Evolutionary conservation across 2,888 invertebrate species (phyloP), one percentile per base, ranked within the genome.

Genomic region (Polydrusus tereticollis): DNA sequence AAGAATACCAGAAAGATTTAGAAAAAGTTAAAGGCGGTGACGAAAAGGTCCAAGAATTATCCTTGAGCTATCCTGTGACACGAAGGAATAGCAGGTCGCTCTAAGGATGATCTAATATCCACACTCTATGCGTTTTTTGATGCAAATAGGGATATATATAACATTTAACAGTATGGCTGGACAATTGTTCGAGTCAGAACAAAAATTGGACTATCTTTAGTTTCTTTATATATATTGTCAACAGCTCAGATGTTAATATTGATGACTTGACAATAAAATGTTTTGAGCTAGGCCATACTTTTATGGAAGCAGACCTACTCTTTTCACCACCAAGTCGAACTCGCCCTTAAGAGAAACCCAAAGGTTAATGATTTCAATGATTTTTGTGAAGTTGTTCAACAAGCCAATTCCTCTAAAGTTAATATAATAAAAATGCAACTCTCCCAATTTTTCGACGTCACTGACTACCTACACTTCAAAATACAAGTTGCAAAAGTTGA

Each of bases 51-150:
- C 26, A 45, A 45, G n/a, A 47, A 33, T 12, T 12, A 26, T 12
- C 70, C 70, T 14, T 55, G 71, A 43, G 71, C 73, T 20, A 57
- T 73, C n/a, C n/a, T 77, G 20, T 76, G 76, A 74, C 68, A 77
- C 59, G 75, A 76, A 62, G 73, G 59, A 20, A 36, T 77, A 10
- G 50, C 69, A 10, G 62, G 69, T 41, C 29, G 43, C 3, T 58
- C 58, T 41, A 75, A 81, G 70, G 78, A 81, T 55, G 81, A 82
- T 59, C 41, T 74, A 26, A 74, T 74, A 38, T 74, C 69, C 60
- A 41, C 72, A 20, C 75, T 73, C 45, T 45, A 69, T 60, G 50
- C 50, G 29, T 77, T 72, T 58, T 72, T 76, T 52, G 18, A 18
- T 10, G 45, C 21, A 29, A 59, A 36, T 41, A 20, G 72, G 5